Evolutionary conservation across 2,888 invertebrate genomes (phyloP).

Genomic region (Himalopsyche anomala): DNA sequence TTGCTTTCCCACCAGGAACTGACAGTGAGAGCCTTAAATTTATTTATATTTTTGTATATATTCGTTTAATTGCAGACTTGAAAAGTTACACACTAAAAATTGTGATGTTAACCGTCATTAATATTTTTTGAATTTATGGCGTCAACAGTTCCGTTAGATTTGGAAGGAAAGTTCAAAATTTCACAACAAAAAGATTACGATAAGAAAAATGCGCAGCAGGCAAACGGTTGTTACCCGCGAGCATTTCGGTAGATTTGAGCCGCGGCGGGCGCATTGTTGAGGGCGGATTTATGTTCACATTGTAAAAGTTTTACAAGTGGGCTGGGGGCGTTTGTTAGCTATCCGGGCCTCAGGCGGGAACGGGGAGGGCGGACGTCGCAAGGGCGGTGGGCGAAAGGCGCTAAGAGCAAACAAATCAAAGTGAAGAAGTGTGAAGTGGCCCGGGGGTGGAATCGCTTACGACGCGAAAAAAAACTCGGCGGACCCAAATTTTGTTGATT

Average conservation of each 20-base stretch:
- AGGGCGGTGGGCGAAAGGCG: slow-evolving; percentile 56
- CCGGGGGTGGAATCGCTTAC: slow-evolving; percentile 62
- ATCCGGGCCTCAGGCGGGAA: slow-evolving; percentile 49
- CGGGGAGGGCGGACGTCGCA: slow-evolving; percentile 39
- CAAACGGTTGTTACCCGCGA: slow-evolving; percentile 61
- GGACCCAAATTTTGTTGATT: slow-evolving; percentile 37
- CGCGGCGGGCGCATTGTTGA: slow-evolving; percentile 64
- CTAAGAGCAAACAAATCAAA: slow-evolving; percentile 66
- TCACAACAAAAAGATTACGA: slow-evolving; percentile 49
- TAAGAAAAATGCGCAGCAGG: slow-evolving; percentile 54
- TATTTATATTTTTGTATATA: too few species aligned
- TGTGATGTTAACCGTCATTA: not conserved
- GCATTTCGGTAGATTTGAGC: slow-evolving; percentile 61
- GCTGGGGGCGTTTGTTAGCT: slow-evolving; percentile 65
- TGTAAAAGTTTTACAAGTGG: slow-evolving; percentile 66
- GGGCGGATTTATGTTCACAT: slow-evolving; percentile 65
- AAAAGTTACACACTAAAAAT: too few species aligned
- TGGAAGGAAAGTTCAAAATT: slow-evolving; percentile 33
- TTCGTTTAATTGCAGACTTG: too few species aligned
- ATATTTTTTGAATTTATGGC: not conserved
- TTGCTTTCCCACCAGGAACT: too few species aligned
- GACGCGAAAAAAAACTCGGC: slow-evolving; percentile 44
- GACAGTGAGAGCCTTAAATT: too few species aligned
- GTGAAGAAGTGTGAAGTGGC: slow-evolving; percentile 66
- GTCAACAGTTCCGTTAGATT: not conserved